Evolutionary conservation across 2,113 vertebrate species (phyloP).

Genomic region (Fulmarus glacialis): DNA sequence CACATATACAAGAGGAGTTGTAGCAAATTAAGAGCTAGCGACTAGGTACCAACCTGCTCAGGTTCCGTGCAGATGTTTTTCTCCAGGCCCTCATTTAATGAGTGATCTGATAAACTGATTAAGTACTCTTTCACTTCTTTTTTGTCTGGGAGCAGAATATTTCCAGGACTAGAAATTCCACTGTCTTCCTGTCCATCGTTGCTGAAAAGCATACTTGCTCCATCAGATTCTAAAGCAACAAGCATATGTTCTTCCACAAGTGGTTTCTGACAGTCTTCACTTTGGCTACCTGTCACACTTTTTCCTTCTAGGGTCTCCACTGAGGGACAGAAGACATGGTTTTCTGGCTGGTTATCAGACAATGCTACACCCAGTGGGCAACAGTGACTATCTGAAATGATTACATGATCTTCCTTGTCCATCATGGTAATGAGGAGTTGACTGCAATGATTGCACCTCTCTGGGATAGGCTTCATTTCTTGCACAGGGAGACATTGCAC

Average conservation of each 20-base stretch:
- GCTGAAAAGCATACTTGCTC: constrained; percentile 12
- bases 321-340: background rate
- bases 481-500: constrained; percentile 86
- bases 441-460: constrained; percentile 93
- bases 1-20: background rate
- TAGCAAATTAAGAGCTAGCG: background rate
- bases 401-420: constrained; percentile 97
- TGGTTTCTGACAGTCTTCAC: constrained; percentile 10
- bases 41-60: constrained; percentile 68
- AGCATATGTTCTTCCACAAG: background rate
- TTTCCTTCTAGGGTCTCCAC: background rate
- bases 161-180: constrained; percentile 56
- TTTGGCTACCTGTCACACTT: background rate
- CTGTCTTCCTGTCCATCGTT: background rate
- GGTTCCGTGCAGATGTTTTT: constrained; percentile 34
- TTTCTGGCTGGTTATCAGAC: constrained; percentile 70
- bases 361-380: constrained; percentile 86
- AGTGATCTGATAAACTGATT: constrained; percentile 75
- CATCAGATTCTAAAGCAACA: background rate
- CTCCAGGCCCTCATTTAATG: constrained; percentile 65
- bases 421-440: constrained; percentile 97
- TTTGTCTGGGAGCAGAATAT: constrained; percentile 75
- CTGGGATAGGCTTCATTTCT: constrained; percentile 82
- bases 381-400: constrained; percentile 95
- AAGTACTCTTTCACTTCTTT: constrained; percentile 82